These are phyloP conservation scores for Abrostola triplasia DNA, from an alignment of 2,888 invertebrate genomes.

Conservation along the genomic window DNA sequence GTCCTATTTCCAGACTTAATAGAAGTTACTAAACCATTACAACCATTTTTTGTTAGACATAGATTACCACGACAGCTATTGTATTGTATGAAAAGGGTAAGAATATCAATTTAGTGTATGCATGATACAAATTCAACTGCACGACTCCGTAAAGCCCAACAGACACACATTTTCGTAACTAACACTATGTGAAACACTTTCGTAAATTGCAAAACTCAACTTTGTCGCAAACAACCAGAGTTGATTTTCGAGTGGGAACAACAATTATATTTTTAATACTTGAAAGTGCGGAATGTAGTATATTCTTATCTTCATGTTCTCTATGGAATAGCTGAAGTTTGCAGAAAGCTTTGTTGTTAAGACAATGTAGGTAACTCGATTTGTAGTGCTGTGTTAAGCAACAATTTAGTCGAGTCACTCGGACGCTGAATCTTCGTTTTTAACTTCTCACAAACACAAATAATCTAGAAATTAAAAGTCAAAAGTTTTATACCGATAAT, in stretches of 20 bases:
- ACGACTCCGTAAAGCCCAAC: neutral
- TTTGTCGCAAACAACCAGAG: slow-evolving; percentile 29
- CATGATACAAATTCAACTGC: too few relatives aligned
- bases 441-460: neutral
- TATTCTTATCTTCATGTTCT: slow-evolving; percentile 49
- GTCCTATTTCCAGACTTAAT: too few relatives aligned
- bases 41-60: too few relatives aligned
- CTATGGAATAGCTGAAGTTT: slow-evolving; percentile 49
- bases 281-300: slow-evolving; percentile 44
- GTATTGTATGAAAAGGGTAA: too few relatives aligned
- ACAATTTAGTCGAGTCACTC: slow-evolving; percentile 19
- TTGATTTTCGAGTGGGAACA: slow-evolving; percentile 23
- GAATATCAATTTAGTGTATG: too few relatives aligned
- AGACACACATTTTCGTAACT: slow-evolving; percentile 23
- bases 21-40: too few relatives aligned
- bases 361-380: slow-evolving; percentile 46
- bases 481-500: too few relatives aligned
- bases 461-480: too few relatives aligned
- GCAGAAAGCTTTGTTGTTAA: slow-evolving; percentile 45
- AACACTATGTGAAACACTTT: slow-evolving; percentile 11
- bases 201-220: slow-evolving; percentile 28
- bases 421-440: neutral
- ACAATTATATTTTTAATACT: slow-evolving; percentile 54
- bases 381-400: slow-evolving; percentile 30
- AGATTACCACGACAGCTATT: too few relatives aligned